Evolutionary conservation across 2,888 invertebrate genomes (phyloP).

Genomic region (Hedychridium roseum): DNA sequence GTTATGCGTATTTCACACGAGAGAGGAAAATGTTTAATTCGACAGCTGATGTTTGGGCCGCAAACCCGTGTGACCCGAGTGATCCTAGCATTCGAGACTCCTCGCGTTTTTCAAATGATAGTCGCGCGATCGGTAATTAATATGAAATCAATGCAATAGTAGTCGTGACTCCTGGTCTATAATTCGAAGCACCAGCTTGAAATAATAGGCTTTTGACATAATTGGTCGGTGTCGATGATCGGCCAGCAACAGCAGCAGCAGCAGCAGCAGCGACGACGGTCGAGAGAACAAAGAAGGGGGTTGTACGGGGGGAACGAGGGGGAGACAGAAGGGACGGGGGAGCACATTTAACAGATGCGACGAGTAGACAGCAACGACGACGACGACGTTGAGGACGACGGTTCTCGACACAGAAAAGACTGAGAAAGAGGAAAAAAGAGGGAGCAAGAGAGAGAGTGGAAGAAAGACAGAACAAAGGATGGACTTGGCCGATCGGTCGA

Average conservation of each 20-base stretch:
- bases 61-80: too few species aligned
- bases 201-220: too few species aligned
- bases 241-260: slow-evolving; percentile 7
- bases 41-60: too few species aligned
- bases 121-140: too few species aligned
- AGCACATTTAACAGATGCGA: not conserved
- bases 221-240: too few species aligned
- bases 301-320: not conserved
- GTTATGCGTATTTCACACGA: too few species aligned
- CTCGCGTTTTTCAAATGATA: too few species aligned
- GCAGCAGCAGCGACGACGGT: slow-evolving; percentile 16
- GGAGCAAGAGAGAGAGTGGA: slow-evolving; percentile 16
- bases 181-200: too few species aligned
- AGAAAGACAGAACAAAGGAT: slow-evolving; percentile 48
- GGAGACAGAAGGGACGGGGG: not conserved
- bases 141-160: too few species aligned
- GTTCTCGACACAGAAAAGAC: slow-evolving; percentile 3
- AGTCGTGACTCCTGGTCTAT: too few species aligned
- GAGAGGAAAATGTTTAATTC: too few species aligned
- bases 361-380: not conserved
- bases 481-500: slow-evolving; percentile 47
- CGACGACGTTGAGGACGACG: not conserved
- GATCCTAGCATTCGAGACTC: too few species aligned
- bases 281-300: slow-evolving; percentile 30
- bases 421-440: slow-evolving; percentile 11